Conservation (phyloP, 2,888 invertebrate genomes). For the Melitaea athalia region DNA sequence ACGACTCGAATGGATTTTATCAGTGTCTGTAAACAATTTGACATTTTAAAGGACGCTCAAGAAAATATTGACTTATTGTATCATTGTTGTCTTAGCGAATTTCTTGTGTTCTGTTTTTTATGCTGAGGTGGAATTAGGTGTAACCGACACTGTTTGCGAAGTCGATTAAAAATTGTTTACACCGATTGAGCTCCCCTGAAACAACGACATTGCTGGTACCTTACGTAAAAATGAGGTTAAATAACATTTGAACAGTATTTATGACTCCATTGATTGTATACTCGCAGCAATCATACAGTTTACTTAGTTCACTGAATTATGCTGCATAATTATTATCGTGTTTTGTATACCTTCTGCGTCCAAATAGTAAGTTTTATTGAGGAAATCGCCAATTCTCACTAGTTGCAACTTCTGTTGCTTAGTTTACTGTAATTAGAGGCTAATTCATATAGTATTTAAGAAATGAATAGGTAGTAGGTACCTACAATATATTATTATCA, state of each 20-base stretch:
- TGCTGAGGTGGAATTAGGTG: constrained; percentile 52
- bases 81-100: constrained; percentile 50
- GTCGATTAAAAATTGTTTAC: constrained; percentile 76
- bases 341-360: no score
- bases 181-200: constrained; percentile 45
- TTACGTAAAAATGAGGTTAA: background rate
- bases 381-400: no score
- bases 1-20: constrained; percentile 12
- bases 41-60: constrained; percentile 35
- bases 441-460: no score
- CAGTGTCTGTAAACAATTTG: constrained; percentile 25
- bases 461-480: no score
- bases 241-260: background rate
- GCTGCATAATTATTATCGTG: no score
- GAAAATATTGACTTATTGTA: constrained; percentile 48
- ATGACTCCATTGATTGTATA: background rate
- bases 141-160: constrained; percentile 66
- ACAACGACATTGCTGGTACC: constrained; percentile 52
- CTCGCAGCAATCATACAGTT: background rate
- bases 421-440: no score
- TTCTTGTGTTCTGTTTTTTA: constrained; percentile 48
- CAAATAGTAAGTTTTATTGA: no score
- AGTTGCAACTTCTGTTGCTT: no score
- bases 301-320: background rate
- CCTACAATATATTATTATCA: no score